Percentiles rank a stretch among this genome's conserved stretches.
These are phyloP conservation scores for Leptodactylus fuscus DNA, from an alignment of 2,113 vertebrate species.

Conservation along the genomic window DNA sequence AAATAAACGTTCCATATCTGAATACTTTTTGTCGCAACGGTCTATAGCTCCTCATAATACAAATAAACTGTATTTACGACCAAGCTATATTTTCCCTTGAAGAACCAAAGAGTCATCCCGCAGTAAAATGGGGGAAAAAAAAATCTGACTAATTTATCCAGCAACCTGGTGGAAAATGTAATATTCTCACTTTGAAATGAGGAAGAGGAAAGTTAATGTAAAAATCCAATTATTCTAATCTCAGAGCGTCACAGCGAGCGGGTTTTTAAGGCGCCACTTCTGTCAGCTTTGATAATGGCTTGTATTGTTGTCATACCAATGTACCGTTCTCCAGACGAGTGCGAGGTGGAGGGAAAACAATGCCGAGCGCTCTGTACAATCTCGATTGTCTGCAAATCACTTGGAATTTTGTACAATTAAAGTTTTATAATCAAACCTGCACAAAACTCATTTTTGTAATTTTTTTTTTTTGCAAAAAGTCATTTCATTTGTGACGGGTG, in stretches of 20 bases:
- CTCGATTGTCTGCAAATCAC: neutral
- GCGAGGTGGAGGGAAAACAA: neutral
- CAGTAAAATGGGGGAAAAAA: neutral
- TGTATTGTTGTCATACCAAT: conserved; percentile 2
- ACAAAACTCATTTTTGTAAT: neutral
- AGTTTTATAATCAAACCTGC: neutral
- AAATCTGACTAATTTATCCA: neutral
- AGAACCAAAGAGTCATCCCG: neutral
- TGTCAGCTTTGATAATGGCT: conserved; percentile 3
- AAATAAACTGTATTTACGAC: conserved; percentile 1
- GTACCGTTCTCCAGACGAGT: neutral
- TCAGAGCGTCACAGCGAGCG: neutral
- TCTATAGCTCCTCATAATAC: neutral
- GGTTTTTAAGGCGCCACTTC: conserved; percentile 19
- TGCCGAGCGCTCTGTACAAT: neutral
- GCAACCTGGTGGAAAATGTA: neutral
- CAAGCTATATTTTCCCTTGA: neutral
- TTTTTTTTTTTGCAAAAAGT: neutral
- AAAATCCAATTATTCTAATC: conserved; percentile 36
- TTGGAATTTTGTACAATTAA: neutral
- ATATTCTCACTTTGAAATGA: conserved; percentile 15
- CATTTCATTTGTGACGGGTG: neutral
- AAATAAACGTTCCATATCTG: neutral
- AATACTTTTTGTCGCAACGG: neutral
- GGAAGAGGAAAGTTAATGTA: conserved; percentile 16